Base-by-base conservation (phyloP, 2,797 vertebrate genomes). In the Myoxocephalus aenaeus region DNA sequence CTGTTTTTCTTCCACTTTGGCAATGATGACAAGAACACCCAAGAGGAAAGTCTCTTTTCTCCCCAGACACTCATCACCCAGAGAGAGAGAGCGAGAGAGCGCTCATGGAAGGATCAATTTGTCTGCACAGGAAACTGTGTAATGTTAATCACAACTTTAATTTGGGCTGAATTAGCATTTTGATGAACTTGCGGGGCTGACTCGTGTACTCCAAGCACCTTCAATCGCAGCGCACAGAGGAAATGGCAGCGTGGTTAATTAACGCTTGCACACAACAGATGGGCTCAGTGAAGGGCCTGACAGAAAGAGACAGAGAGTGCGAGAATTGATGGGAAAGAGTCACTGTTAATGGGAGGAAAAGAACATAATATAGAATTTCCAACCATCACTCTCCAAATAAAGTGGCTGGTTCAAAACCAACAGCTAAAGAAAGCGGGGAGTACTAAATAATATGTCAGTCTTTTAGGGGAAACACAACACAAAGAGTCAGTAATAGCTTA, bases 111-210 rank as follows among this genome's bases (percentile, higher is more conserved):
- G 96, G 96, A 96, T 97, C 95, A 96, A 96, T 97, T 96, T 96
- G 96, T 95, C 97, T 94, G 96, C 96, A 95, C 96, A 88, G 95
- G 96, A 97, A 97, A 97, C 96, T 97, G 96, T 97, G 96, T 97
- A 98, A 97, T 97, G 97, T 97, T 98, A 97, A 98, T 98, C 97
- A 97, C 96, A 97, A 98, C 96, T 98, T 97, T 98, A 98, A 98
- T 98, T 98, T 98, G 96, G 96, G 95, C 94, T 93, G 94, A 96
- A 98, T 97, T 98, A 97, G 97, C 97, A 98, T 98, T 98, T 98
- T 98, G 97, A 98, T 98, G 97, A 98, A 97, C 96, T 97, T 96
- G 96, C 92, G 92, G 94, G 87, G 95, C 96, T 95, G 97, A 95
- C 96, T 97, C 95, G 94, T 92, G 86, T 94, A 96, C 97, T 98